Conservation (phyloP, 2,797 vertebrate genomes). For the Carduelis carduelis region DNA sequence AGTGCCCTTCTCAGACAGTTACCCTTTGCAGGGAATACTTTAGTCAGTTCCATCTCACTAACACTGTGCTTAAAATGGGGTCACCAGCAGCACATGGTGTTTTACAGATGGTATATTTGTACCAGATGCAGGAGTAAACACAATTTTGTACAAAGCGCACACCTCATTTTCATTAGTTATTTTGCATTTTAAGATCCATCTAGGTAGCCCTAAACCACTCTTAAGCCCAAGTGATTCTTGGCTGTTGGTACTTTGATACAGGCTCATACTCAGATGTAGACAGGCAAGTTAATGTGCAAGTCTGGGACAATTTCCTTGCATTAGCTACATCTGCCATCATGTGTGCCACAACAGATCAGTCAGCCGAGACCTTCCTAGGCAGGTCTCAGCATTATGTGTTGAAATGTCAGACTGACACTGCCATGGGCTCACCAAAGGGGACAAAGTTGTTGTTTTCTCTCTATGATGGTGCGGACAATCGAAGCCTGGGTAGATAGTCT, state of each 20-base stretch:
- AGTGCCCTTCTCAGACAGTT: background rate
- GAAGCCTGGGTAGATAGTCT: background rate
- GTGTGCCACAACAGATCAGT: background rate
- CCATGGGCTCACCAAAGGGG: background rate
- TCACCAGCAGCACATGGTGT: background rate
- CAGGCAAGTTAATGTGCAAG: background rate
- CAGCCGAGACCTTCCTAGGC: background rate
- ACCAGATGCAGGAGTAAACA: background rate
- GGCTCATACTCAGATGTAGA: background rate
- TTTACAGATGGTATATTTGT: background rate
- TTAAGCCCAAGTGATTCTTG: background rate
- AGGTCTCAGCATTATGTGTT: background rate
- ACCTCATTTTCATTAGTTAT: background rate
- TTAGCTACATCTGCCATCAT: background rate
- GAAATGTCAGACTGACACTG: background rate
- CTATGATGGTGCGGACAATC: accelerated
- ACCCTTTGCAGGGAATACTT: background rate
- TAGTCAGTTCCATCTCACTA: background rate
- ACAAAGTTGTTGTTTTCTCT: background rate
- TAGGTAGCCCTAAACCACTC: background rate
- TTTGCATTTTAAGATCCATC: background rate
- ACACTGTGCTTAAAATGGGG: background rate
- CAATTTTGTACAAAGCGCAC: background rate
- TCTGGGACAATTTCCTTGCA: background rate
- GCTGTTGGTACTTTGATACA: background rate